Evolutionary conservation across 1,140 invertebrate genomes (phyloP), one percentile per base, ranked within the genome.

Genomic region (Orchesella cincta): DNA sequence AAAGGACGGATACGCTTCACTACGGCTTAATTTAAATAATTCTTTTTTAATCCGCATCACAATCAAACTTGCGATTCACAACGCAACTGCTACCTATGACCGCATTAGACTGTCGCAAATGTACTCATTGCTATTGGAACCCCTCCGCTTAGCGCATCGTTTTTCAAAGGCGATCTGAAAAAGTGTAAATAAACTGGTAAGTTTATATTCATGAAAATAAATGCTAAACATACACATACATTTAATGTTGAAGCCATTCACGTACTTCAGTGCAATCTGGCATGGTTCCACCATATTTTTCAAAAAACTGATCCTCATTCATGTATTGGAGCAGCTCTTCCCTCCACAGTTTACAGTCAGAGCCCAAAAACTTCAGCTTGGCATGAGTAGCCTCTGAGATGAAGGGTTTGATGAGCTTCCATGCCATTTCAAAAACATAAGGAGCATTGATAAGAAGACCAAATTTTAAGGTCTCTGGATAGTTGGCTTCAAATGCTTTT

Each of bases 401-500:
- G 12, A 71, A 71, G 5, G 67, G 67, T 26, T 71, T 71, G 18
- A 71, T 36, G 29, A 71, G 29, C 26, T 26, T 71, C 67, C 67
- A 71, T 23, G 34, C 34, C 12, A 71, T 71, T 31, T 71, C 34
- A 31, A 71, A 71, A 16, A 71, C 67, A 29, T 31, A 71, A 8
- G 67, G 67, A 31, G 29, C 62, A 33, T 31, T 67, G 33, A 31
- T 31, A 23, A 33, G 26, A 29, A 29, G 16, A 5, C 33, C 36
- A 12, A 73, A 2, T 5, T 35, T 34, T 5, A 73, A 23, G 5
- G 71, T 46, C 23, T 73, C 71, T 3, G 71, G 71, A 39, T 73
- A 73, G 35, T 73, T 73, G 39, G 71, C 71, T 51, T 73, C 71
- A 73, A 73, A 73, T 18, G 26, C 62, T 33, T 67, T 67, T 12